Base-by-base conservation (phyloP, 2,113 vertebrate genomes). In the Epinephelus cyanopodus region DNA sequence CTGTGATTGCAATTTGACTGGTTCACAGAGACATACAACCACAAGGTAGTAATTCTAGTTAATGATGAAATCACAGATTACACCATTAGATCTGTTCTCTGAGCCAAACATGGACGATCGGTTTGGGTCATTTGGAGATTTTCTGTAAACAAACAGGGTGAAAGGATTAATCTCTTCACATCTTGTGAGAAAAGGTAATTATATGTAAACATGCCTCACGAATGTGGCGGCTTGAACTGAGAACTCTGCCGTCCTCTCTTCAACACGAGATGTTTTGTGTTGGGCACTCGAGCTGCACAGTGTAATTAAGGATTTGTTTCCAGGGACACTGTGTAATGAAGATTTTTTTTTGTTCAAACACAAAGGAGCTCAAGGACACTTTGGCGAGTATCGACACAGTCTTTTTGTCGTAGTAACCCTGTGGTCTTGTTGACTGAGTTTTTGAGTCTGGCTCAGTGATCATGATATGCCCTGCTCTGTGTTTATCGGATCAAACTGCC, bases 261-360 rank as follows among this genome's bases (percentile, higher is more conserved):
- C 21, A 62, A 53, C n/a, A 27, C 6, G n/a, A 39, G 18, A 37
- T 21, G 47, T 39, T 52, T 39, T 42, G 17, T 53, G 25, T 1
- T 0, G 15, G 29, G 10, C 42, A 17, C 47, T 63, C 10, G 2
- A 25, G 33, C 50, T 29, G 58, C 57, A 19, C 39, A 11, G 23
- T 71, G 47, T 71, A 62, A 63, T 56, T 53, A 79, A 47, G 14
- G 8, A 17, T 56, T 56, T 64, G 67, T 63, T 79, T 45, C 67
- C 77, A 54, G 67, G 58, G 37, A 56, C 50, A 71, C 5, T 1
- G 7, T 45, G 14, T 27, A 53, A 62, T 53, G 45, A 68, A 39
- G 18, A 3, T 48, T 53, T 27, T 18, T 2, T 47, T 19, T 23
- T 15, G 53, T 45, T 53, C 33, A 18, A 47, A 15, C 47, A 52